A percentile compares a stretch with the other conserved stretches of the same genome.
These are phyloP conservation scores for Cerceris ruficornis DNA, from an alignment of 2,888 invertebrate genomes.

Conservation along the genomic window DNA sequence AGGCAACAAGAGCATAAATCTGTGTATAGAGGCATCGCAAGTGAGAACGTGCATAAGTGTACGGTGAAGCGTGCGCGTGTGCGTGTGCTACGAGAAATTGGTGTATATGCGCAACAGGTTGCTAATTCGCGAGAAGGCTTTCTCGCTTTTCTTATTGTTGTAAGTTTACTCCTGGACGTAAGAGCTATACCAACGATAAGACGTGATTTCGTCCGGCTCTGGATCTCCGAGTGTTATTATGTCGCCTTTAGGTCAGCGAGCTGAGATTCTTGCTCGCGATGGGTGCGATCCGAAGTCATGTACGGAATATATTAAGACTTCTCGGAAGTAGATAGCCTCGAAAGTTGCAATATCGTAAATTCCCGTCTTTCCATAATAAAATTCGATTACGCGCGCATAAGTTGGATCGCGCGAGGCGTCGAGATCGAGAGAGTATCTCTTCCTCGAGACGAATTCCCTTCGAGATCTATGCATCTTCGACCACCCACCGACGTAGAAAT, in stretches of 20 bases:
- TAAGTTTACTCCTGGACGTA: neutral
- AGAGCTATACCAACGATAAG: neutral
- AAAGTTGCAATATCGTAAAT: slow-evolving; percentile 12
- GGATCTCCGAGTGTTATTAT: neutral
- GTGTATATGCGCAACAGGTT: slow-evolving; percentile 62
- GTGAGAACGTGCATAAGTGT: slow-evolving; percentile 18
- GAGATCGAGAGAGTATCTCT: neutral
- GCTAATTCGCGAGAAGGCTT: slow-evolving; percentile 36
- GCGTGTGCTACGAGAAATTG: neutral
- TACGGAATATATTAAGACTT: slow-evolving; percentile 49
- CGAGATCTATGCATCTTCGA: neutral
- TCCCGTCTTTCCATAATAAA: neutral
- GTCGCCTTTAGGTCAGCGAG: slow-evolving; percentile 9
- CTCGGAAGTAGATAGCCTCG: slow-evolving; percentile 47
- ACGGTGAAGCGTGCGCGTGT: neutral
- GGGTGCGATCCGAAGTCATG: slow-evolving; percentile 40
- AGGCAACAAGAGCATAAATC: slow-evolving; percentile 18
- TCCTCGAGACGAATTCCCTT: neutral
- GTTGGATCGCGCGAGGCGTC: neutral
- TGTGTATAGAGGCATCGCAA: slow-evolving; percentile 14
- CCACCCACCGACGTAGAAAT: slow-evolving; percentile 24
- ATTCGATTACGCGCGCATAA: too few relatives aligned
- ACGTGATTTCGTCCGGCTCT: too few relatives aligned
- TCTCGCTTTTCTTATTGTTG: slow-evolving; percentile 27
- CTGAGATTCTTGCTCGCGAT: slow-evolving; percentile 26